A percentile compares a stretch with the other conserved stretches of the same genome.
Evolutionary conservation across 2,113 vertebrate species (phyloP).

Genomic region (Oxyruncus cristatus): DNA sequence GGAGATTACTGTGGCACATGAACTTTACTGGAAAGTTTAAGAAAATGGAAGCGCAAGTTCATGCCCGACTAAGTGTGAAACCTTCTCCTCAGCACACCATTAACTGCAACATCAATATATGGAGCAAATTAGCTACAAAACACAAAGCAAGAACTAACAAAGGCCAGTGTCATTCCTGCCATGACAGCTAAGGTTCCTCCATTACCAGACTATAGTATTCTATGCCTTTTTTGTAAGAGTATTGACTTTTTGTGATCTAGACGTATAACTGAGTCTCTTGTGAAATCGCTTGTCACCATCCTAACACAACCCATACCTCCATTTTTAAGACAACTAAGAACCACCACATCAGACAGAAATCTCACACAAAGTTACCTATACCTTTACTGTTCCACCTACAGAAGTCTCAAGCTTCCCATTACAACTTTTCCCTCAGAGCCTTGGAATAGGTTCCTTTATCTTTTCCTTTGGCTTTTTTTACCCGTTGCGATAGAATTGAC

Average conservation of each 20-base stretch:
- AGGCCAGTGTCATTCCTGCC: neutral
- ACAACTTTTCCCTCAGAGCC: neutral
- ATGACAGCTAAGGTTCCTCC: neutral
- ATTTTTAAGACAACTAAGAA: neutral
- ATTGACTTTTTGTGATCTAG: neutral
- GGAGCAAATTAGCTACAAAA: neutral
- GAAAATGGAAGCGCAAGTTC: neutral
- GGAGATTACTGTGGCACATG: neutral
- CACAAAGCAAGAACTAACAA: neutral
- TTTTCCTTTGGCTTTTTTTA: neutral
- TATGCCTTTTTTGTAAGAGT: neutral
- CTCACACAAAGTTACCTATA: neutral
- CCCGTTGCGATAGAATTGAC: neutral
- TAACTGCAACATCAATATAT: neutral
- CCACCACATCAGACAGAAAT: neutral
- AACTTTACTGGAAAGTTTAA: neutral
- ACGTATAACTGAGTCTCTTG: neutral
- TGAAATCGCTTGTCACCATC: neutral
- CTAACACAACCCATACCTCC: rapidly evolving
- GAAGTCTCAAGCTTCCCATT: neutral
- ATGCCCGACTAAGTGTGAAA: neutral
- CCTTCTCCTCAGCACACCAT: neutral
- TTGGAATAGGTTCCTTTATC: neutral
- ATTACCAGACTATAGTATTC: too few relatives aligned
- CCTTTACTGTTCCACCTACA: neutral